phyloP scores from a whole-genome alignment of 2,797 vertebrate genomes.

The Amphiprion clarkii region DNA sequence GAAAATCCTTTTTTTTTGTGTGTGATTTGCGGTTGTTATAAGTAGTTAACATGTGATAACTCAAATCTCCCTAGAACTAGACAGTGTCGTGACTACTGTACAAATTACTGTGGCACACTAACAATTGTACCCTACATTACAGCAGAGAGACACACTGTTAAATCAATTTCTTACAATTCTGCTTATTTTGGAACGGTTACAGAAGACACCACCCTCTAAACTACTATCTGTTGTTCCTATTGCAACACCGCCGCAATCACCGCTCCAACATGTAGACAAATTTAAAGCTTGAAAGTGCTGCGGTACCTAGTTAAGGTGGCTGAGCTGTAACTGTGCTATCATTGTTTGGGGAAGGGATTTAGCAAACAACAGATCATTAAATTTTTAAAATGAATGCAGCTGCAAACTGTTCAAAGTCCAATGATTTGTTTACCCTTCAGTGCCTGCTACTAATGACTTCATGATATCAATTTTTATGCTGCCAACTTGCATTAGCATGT shows the following conservation, averaged over 20 bases:
- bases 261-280: background rate
- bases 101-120: too few relatives aligned
- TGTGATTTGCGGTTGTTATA: too few relatives aligned
- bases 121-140: too few relatives aligned
- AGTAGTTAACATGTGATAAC: too few relatives aligned
- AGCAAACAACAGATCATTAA: background rate
- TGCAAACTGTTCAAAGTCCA: background rate
- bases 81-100: too few relatives aligned
- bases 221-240: too few relatives aligned
- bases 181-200: background rate
- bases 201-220: background rate
- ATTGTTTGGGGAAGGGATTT: background rate
- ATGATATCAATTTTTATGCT: background rate
- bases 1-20: too few relatives aligned
- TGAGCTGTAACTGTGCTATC: background rate
- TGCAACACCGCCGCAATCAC: too few relatives aligned
- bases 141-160: too few relatives aligned
- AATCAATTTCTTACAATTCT: background rate
- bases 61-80: too few relatives aligned
- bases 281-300: background rate
- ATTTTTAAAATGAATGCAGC: background rate
- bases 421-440: background rate
- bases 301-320: background rate
- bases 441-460: background rate
- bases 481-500: slow-evolving; percentile 76